phyloP scores from a whole-genome alignment of 2,888 invertebrate species.

The Encarsia formosa region DNA sequence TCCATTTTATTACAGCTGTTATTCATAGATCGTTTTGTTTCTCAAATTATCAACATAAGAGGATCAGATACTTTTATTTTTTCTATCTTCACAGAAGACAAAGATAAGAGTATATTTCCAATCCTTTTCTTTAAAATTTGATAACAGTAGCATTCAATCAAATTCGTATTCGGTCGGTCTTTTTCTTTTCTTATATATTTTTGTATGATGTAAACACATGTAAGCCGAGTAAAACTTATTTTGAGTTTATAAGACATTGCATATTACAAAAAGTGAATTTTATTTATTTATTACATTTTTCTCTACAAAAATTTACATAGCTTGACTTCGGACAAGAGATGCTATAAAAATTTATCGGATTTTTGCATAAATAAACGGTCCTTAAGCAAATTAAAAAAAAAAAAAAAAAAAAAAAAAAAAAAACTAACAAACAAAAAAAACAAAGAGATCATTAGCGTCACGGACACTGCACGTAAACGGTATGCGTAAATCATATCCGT shows the following conservation, averaged over 20 bases:
- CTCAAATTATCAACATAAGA: slow-evolving; percentile 48
- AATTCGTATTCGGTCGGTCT: slow-evolving; percentile 38
- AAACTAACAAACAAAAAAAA: no score
- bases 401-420: slow-evolving; percentile 28
- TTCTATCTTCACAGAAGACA: slow-evolving; percentile 55
- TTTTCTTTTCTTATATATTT: slow-evolving; percentile 33
- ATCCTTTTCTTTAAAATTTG: slow-evolving; percentile 52
- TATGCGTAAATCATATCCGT: slow-evolving; percentile 19
- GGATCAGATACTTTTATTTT: slow-evolving; percentile 53
- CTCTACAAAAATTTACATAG: slow-evolving; percentile 27
- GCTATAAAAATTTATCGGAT: slow-evolving; percentile 33
- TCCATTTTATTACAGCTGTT: slow-evolving; percentile 44
- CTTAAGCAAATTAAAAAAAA: slow-evolving; percentile 34
- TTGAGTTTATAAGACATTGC: slow-evolving; percentile 26
- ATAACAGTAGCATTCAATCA: slow-evolving; percentile 49
- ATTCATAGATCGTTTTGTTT: slow-evolving; percentile 24
- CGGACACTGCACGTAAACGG: slow-evolving; percentile 22
- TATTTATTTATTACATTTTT: slow-evolving; percentile 28
- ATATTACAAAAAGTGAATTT: slow-evolving; percentile 26
- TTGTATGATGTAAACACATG: slow-evolving; percentile 38
- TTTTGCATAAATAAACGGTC: slow-evolving; percentile 29
- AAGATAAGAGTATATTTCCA: slow-evolving; percentile 54
- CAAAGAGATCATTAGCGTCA: slow-evolving; percentile 33
- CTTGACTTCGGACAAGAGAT: slow-evolving; percentile 30
- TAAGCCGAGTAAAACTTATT: slow-evolving; percentile 33